phyloP scores from a whole-genome alignment of 2,797 vertebrate species.

The Cyclopterus lumpus region DNA sequence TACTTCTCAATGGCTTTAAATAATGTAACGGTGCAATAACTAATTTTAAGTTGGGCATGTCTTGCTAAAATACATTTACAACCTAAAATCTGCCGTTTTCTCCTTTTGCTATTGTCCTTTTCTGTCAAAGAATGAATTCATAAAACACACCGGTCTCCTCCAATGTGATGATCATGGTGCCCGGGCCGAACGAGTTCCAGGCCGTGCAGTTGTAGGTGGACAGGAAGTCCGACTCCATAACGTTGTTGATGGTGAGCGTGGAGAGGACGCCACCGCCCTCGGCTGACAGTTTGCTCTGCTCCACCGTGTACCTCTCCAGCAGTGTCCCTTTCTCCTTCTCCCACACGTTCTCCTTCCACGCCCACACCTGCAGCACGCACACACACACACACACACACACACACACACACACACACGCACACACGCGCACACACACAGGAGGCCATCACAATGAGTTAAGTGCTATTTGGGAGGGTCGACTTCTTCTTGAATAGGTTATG shows the following conservation, averaged over 20 bases:
- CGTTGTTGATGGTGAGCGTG: slow-evolving; percentile 95
- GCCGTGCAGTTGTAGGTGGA: slow-evolving; percentile 97
- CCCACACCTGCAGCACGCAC: slow-evolving; percentile 88
- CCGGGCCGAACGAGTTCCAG: slow-evolving; percentile 93
- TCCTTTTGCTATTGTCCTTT: background rate
- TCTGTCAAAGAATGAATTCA: background rate
- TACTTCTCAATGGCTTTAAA: background rate
- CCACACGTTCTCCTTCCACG: slow-evolving; percentile 96
- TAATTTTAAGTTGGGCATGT: background rate
- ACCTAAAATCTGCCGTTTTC: background rate
- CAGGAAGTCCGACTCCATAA: slow-evolving; percentile 94
- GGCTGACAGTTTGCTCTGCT: slow-evolving; percentile 85
- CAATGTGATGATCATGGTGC: slow-evolving; percentile 93
- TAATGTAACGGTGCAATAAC: background rate
- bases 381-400: slow-evolving; percentile 30
- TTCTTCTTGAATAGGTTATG: background rate
- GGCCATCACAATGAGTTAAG: background rate
- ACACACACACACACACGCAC: slow-evolving; percentile 7
- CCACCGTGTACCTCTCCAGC: slow-evolving; percentile 94
- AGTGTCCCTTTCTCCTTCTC: slow-evolving; percentile 90
- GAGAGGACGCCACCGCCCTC: slow-evolving; percentile 91
- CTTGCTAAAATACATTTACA: background rate
- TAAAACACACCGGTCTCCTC: slow-evolving; percentile 83
- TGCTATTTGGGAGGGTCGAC: background rate
- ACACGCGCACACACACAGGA: slow-evolving; percentile 8